These are phyloP conservation scores for Herpetotheres cachinnans DNA, from an alignment of 2,113 vertebrate species.

Conservation along the genomic window DNA sequence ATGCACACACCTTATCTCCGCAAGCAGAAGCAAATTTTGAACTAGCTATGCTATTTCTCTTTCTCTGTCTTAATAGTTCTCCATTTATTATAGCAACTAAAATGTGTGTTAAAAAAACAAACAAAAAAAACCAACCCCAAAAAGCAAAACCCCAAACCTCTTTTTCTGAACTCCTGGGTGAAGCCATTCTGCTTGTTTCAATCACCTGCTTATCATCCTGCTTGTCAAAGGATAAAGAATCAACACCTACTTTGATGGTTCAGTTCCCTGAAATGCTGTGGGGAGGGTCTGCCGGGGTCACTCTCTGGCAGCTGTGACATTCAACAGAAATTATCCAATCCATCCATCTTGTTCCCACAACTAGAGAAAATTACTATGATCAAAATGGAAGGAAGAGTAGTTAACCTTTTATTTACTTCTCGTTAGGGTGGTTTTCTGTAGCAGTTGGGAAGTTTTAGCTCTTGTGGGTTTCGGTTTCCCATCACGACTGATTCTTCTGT, in stretches of 20 bases:
- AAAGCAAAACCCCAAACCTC: too few species aligned
- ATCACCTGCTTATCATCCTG: not conserved
- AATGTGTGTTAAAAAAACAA: not conserved
- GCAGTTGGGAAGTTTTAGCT: not conserved
- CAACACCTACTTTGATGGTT: not conserved
- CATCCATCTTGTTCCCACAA: not conserved
- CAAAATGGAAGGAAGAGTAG: not conserved
- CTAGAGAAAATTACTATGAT: slow-evolving; percentile 37
- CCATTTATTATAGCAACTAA: not conserved
- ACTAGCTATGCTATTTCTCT: not conserved
- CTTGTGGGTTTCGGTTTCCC: not conserved
- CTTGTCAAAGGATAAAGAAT: not conserved
- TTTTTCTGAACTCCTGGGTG: not conserved
- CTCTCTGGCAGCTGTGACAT: not conserved
- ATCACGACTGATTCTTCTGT: not conserved
- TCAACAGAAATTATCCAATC: not conserved
- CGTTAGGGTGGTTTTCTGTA: not conserved
- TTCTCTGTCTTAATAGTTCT: not conserved
- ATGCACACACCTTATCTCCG: not conserved
- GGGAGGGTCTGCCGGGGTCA: not conserved
- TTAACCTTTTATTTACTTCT: slow-evolving; percentile 10
- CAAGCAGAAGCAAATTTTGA: not conserved
- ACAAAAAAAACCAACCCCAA: too few species aligned
- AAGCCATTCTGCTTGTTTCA: not conserved
- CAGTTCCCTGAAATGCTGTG: not conserved